Base-by-base conservation (phyloP, 2,113 vertebrate genomes). In the Alosa alosa region DNA sequence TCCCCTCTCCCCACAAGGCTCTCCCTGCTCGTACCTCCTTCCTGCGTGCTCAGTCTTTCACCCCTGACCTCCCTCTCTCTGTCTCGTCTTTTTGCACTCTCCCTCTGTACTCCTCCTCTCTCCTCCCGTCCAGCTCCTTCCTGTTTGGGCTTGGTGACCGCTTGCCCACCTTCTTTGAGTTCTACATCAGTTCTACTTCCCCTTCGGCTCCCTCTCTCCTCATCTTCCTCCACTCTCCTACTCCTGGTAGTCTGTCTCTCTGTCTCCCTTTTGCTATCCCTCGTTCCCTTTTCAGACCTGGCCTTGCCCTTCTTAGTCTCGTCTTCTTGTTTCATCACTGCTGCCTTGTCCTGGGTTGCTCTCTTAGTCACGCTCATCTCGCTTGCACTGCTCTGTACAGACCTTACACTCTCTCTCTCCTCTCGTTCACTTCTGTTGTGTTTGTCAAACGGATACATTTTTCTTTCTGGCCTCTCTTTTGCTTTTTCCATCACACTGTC, bases 171-270 rank as follows among this genome's bases (percentile, higher is more conserved):
- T 31, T 11, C 89, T 31, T 89, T 86, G 20, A 85, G 89, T 0
- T 78, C 44, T 13, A 93, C 88, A 84, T 91, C 91, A n/a, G 89
- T 85, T n/a, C 86, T 87, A 36, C 90, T 91, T 25, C 25, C 82
- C 49, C 46, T 36, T n/a, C 88, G 49, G 49, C 6, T 84, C 44
- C 31, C 82, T n/a, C 17, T 20, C 4, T 72, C 55, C n/a, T 36
- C 82, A 72, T 25, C 11, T 31, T 25, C 82, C 22, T 45, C 41
- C 45, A 49, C 46, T 18, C 13, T 82, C 41, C 44, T 72, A 4
- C 44, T 31, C 22, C 36, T 44, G 45, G 25, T 18, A 31, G 22
- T 52, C 18, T 55, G 49, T n/a, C 39, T 50, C 20, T 60, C 20
- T 20, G 13, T 68, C 17, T 84, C 41, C 83, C 72, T 45, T 25